These are phyloP conservation scores for Idaea aversata DNA, from an alignment of 2,888 invertebrate genomes.

Conservation along the genomic window DNA sequence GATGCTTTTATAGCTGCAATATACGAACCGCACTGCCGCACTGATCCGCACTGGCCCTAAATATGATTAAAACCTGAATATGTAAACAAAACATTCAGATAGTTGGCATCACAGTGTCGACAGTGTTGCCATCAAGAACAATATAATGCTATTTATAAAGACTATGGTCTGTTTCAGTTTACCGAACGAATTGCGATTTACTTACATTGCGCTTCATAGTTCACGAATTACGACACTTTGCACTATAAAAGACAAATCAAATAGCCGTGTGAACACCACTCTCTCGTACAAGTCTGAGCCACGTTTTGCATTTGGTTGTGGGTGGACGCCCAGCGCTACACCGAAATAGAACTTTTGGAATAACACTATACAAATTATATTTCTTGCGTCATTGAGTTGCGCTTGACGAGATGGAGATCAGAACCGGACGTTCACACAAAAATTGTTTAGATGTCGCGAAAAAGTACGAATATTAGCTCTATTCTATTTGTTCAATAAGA, in stretches of 20 bases:
- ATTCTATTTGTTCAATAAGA: conserved; percentile 15
- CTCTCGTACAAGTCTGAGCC: conserved; percentile 56
- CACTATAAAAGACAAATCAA: conserved; percentile 40
- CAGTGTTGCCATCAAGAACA: conserved; percentile 46
- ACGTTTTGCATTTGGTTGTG: conserved; percentile 56
- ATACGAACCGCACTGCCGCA: neutral
- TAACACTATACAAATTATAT: conserved; percentile 75
- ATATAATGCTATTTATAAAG: conserved; percentile 43
- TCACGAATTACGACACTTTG: conserved; percentile 40
- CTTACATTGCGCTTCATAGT: conserved; percentile 77
- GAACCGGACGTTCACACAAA: conserved; percentile 46
- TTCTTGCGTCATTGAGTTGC: conserved; percentile 66
- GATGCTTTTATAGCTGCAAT: neutral
- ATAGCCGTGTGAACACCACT: conserved; percentile 53
- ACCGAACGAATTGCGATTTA: conserved; percentile 37
- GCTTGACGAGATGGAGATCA: conserved; percentile 68
- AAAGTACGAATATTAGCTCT: conserved; percentile 13
- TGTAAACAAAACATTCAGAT: conserved; percentile 57
- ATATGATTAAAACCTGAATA: conserved; percentile 6
- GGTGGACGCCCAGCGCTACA: conserved; percentile 59
- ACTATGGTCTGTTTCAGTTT: conserved; percentile 27
- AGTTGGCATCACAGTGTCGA: conserved; percentile 48
- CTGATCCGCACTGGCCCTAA: neutral
- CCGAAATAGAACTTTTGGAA: conserved; percentile 79
- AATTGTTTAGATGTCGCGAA: conserved; percentile 7